Evolutionary conservation across 2,113 vertebrate species (phyloP), one percentile per base, ranked within the genome.

Genomic region (Pelobates fuscus): DNA sequence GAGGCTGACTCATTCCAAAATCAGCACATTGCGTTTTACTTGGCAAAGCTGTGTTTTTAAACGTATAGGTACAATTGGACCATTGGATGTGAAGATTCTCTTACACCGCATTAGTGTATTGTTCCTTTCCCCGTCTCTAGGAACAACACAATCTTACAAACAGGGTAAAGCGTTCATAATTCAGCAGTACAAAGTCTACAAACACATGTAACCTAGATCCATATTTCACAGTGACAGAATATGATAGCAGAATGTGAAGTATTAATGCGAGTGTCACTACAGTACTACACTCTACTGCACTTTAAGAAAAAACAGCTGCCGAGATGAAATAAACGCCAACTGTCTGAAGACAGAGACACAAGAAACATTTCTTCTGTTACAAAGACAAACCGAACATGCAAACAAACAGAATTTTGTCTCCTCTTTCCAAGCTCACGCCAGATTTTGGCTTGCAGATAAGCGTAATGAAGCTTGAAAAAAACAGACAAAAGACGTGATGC

Each of bases 271-370:
- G 90, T 93, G 91, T 91, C 90, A 93, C 89, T 89, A 86, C 87
- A 91, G 88, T 90, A 90, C 88, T 89, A 89, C 91, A 91, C 91
- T 91, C 91, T 89, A 86, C 89, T 91, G 89, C 89, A 91, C 92
- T 92, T 91, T 93, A 93, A 94, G 90, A 90, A 87, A 92, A 93
- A 92, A 87, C 91, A 93, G 92, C 91, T 93, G 91, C 86, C 87
- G 87, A 88, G 85, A 93, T 89, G 88, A 90, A 90, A 91, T 88
- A 88, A 89, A 89, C 89, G 91, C 93, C 90, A 92, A 91, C 88
- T 88, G 86, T 92, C 90, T 92, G 89, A 90, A 90, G 89, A 90
- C 86, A 90, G 88, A 89, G 90, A 92, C 89, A 90, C 90, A 91
- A 91, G 90, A 91, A 92, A 92, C 89, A 90, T 90, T 91, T 89